A percentile compares a stretch with the other conserved stretches of the same genome.
phyloP scores from a whole-genome alignment of 2,797 vertebrate species.

The Coracias cyanogaster region DNA sequence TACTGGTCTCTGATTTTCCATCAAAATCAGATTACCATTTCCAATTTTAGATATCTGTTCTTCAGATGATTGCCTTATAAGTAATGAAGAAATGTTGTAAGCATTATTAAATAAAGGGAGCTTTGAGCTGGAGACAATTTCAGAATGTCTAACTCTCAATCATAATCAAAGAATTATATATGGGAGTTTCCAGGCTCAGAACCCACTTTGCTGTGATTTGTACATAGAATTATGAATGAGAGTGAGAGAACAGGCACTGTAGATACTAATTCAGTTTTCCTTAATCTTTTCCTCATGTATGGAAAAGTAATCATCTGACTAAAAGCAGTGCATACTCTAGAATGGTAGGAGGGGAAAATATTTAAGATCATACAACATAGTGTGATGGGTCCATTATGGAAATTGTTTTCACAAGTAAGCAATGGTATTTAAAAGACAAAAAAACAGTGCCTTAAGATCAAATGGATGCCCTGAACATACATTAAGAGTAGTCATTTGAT shows the following conservation, averaged over 20 bases:
- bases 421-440: background rate
- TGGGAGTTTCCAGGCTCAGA: background rate
- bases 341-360: background rate
- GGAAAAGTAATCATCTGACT: background rate
- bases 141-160: background rate
- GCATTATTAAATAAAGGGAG: slow-evolving; percentile 15
- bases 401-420: background rate
- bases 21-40: background rate
- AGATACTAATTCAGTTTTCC: background rate
- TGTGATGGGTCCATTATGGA: background rate
- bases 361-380: background rate
- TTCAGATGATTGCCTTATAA: background rate
- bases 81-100: background rate
- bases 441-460: background rate
- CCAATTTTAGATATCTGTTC: background rate
- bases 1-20: slow-evolving; percentile 41
- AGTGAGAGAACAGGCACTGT: background rate
- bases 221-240: background rate
- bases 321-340: background rate
- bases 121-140: slow-evolving; percentile 19
- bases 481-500: background rate
- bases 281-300: background rate
- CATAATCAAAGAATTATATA: background rate
- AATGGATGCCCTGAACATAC: background rate
- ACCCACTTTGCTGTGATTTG: slow-evolving; percentile 4